Evolutionary conservation across 2,888 invertebrate species (phyloP).

Genomic region (Theretra japonica): DNA sequence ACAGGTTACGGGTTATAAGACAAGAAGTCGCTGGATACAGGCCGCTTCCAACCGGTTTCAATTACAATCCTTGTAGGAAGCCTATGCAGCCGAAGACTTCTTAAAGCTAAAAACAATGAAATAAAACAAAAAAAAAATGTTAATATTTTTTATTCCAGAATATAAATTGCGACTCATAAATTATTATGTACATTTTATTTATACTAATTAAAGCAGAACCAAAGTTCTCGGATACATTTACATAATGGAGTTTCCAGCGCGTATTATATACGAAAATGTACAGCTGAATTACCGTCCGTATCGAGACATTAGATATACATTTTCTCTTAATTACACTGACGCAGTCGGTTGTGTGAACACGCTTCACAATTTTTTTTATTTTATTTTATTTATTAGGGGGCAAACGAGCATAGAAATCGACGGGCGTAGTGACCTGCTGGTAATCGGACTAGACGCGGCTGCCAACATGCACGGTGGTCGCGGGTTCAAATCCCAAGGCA

Average conservation of each 20-base stretch:
- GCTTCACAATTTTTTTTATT: background rate
- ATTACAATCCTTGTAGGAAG: no score
- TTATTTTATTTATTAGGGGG: no score
- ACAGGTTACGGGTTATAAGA: no score
- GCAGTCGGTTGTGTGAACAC: background rate
- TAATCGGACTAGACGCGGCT: no score
- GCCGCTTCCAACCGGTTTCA: no score
- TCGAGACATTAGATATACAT: slow-evolving; percentile 25
- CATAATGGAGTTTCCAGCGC: slow-evolving; percentile 50
- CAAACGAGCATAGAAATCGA: no score
- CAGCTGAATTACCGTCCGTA: slow-evolving; percentile 56
- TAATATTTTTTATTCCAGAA: slow-evolving; percentile 60
- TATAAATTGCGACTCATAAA: slow-evolving; percentile 67
- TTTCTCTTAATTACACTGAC: background rate
- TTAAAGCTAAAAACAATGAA: background rate
- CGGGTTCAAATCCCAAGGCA: no score
- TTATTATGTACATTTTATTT: slow-evolving; percentile 75
- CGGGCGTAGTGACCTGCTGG: no score
- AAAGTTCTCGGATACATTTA: slow-evolving; percentile 68
- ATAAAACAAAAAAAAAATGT: slow-evolving; percentile 19
- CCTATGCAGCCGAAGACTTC: no score
- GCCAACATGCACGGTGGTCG: no score
- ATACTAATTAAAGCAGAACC: slow-evolving; percentile 81
- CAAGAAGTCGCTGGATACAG: no score
- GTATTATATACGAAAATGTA: slow-evolving; percentile 55